phyloP scores from a whole-genome alignment of 2,797 vertebrate genomes.

The Percopsis omiscomaycus region DNA sequence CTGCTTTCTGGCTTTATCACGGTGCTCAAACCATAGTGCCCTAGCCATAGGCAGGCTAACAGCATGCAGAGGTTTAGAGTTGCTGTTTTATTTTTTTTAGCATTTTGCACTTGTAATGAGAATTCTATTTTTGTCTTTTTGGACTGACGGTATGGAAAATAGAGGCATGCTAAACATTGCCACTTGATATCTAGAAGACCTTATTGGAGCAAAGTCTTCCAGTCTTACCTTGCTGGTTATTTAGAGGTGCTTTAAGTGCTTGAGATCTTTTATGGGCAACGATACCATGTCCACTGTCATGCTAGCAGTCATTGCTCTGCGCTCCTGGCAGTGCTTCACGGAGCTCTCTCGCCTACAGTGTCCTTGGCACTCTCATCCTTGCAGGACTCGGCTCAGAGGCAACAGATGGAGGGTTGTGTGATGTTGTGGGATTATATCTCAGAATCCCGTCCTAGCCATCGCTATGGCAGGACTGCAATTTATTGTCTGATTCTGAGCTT shows the following conservation, averaged over 20 bases:
- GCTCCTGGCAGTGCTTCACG: conserved; percentile 73
- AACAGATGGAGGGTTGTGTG: conserved; percentile 86
- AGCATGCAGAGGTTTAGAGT: conserved; percentile 49
- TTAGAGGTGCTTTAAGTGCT: conserved; percentile 40
- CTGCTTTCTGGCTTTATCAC: conserved; percentile 58
- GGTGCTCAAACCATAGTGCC: conserved; percentile 54
- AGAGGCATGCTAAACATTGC: background rate
- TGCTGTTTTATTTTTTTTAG: conserved; percentile 17
- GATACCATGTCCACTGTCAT: conserved; percentile 60
- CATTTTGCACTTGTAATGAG: conserved; percentile 27
- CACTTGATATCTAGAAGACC: background rate
- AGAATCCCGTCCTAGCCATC: conserved; percentile 78
- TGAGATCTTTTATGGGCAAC: conserved; percentile 61
- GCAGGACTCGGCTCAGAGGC: conserved; percentile 79
- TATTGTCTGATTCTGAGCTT: conserved; percentile 78
- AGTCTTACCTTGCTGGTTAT: conserved; percentile 38
- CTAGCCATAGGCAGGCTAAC: conserved; percentile 37
- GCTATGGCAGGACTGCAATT: conserved; percentile 77
- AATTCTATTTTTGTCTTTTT: conserved; percentile 35
- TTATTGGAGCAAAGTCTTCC: conserved; percentile 9
- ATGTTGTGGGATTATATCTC: conserved; percentile 83
- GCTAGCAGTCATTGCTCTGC: conserved; percentile 63
- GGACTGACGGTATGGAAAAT: conserved; percentile 22
- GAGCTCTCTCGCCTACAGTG: conserved; percentile 79
- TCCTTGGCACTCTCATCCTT: conserved; percentile 79